Conservation (phyloP, 2,113 vertebrate species). For the Tragulus kanchil region DNA sequence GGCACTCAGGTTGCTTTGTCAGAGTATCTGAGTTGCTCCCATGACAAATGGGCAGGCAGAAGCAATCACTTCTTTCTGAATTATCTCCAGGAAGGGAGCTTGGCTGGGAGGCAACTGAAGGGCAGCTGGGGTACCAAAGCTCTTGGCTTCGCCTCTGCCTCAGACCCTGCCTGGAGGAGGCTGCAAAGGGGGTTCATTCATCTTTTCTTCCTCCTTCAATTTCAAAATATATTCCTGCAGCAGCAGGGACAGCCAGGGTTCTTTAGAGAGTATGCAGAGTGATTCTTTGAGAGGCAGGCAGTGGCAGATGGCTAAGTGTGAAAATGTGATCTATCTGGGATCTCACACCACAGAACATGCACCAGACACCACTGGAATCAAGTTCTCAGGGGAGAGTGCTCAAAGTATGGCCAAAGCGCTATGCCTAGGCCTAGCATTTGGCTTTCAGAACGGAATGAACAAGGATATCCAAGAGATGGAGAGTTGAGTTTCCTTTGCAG, state of each 20-base stretch:
- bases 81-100: not conserved
- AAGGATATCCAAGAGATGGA: not conserved
- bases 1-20: not conserved
- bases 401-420: not conserved
- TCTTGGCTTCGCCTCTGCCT: not conserved
- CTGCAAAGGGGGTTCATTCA: not conserved
- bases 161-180: not conserved
- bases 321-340: conserved; percentile 55
- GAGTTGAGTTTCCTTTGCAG: not conserved
- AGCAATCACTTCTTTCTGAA: not conserved
- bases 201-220: conserved; percentile 55
- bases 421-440: not conserved
- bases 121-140: not conserved
- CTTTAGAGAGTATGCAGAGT: not conserved
- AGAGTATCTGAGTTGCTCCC: not conserved
- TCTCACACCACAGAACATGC: not conserved
- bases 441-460: not conserved
- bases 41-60: accelerated
- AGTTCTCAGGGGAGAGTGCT: not conserved
- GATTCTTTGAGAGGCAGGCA: conserved; percentile 27
- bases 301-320: conserved; percentile 72
- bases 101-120: accelerated
- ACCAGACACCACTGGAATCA: not conserved
- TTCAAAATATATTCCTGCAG: not conserved
- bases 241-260: not conserved